phyloP scores from a whole-genome alignment of 1,140 invertebrate species.

The Caligus rogercresseyi region DNA sequence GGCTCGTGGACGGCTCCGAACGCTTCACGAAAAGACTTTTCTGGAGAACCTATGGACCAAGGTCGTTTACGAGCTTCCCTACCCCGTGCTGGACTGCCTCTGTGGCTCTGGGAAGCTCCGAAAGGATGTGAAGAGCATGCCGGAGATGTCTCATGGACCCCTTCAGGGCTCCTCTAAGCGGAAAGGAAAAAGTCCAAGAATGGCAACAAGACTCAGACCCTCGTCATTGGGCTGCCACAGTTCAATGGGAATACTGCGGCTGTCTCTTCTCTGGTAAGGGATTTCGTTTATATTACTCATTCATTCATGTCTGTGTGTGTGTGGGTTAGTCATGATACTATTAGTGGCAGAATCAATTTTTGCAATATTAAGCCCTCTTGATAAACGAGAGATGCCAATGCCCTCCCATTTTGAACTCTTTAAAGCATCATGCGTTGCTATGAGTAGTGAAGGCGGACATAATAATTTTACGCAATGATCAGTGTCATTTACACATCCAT shows the following conservation, averaged over 20 bases:
- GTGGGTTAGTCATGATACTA: too few relatives aligned
- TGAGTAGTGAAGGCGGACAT: too few relatives aligned
- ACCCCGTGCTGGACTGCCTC: slow-evolving; percentile 54
- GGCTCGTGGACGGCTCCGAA: slow-evolving; percentile 69
- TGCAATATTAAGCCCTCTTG: too few relatives aligned
- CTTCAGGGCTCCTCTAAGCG: background rate
- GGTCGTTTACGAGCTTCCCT: slow-evolving; percentile 84
- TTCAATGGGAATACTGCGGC: background rate
- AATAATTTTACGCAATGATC: too few relatives aligned
- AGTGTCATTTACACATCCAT: too few relatives aligned
- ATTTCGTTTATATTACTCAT: too few relatives aligned
- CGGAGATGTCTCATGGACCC: too few relatives aligned
- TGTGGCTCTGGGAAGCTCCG: slow-evolving; percentile 74
- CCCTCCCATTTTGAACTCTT: too few relatives aligned
- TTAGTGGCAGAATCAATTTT: too few relatives aligned
- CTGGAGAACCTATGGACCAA: slow-evolving; percentile 91
- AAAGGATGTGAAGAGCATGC: slow-evolving; percentile 48
- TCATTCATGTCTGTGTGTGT: too few relatives aligned
- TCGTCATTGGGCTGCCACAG: background rate
- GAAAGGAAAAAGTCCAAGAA: background rate
- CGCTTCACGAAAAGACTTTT: slow-evolving; percentile 80
- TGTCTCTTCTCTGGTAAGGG: background rate
- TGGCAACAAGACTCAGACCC: background rate
- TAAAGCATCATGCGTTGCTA: too few relatives aligned
- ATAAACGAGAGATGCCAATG: too few relatives aligned